Base-by-base conservation (phyloP, 2,797 vertebrate species). In the Lagodon rhomboides region DNA sequence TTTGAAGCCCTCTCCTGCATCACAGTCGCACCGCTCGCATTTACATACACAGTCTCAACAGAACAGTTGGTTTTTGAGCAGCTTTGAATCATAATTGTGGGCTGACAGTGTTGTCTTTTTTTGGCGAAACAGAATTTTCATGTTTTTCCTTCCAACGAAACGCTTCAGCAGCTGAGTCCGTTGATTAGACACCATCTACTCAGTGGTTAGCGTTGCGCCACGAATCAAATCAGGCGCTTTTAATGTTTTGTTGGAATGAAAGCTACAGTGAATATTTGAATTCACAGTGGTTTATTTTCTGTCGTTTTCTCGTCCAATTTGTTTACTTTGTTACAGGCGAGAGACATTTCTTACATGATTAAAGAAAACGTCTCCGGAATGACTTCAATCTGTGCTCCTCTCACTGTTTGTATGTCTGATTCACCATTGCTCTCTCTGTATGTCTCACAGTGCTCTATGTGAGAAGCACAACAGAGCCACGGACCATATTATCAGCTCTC, bases 101-200 rank as follows among this genome's bases (percentile, higher is more conserved):
- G 46, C 66, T 51, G 66, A 44, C 34, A 58, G n/a, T 49, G n/a
- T 41, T 25, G 18, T 34, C 38, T 38, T 38, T 59, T 62, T 72
- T 79, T 25, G 43, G 47, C 17, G 13, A 64, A 41, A 68, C 41
- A 63, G 43, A 72, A 77, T 41, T 38, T 38, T 68, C 49, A 55
- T 70, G 61, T 27, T 75, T 75, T 68, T 80, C 54, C 22, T 23
- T 80, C 68, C 69, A 81, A 69, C 58, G 44, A 75, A 80, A 84
- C 65, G 23, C 61, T 63, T 2, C 59, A 73, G 20, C 77, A 87
- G 72, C 68, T 60, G 72, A 89, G 55, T 62, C 38, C 51, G 43
- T 60, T 82, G 73, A 80, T 73, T 51, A 80, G 61, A 5, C 49
- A 30, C 41, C 68, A 71, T 80, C 34, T 6, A 12, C 67, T 56